A percentile compares a stretch with the other conserved stretches of the same genome.
phyloP scores from a whole-genome alignment of 2,888 invertebrate genomes.

The Candidula unifasciata region DNA sequence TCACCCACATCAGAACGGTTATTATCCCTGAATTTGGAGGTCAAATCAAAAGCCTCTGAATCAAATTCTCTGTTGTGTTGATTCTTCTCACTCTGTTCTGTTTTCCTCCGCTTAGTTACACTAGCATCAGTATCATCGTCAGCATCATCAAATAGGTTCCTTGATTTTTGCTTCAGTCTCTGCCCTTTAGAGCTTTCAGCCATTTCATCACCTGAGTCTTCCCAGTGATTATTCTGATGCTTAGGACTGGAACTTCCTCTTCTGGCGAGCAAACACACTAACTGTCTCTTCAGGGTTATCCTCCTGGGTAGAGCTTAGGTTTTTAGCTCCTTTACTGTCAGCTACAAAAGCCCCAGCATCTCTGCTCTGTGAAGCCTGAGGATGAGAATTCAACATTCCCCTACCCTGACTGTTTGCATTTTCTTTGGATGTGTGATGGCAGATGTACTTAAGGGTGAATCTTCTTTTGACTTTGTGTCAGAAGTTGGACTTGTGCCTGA shows the following conservation, averaged over 20 bases:
- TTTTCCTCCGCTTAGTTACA: slow-evolving; percentile 1
- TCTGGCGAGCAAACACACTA: slow-evolving; percentile 39
- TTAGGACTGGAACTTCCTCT: background rate
- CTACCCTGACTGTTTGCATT: background rate
- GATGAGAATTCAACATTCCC: background rate
- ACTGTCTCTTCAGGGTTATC: slow-evolving; percentile 7
- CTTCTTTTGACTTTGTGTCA: no score
- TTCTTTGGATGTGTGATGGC: no score
- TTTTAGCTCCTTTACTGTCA: background rate
- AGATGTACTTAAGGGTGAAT: no score
- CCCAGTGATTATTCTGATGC: background rate
- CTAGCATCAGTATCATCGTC: slow-evolving; percentile 40
- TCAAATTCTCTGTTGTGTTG: background rate
- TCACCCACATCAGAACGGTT: background rate
- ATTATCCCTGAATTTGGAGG: background rate
- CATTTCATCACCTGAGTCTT: slow-evolving; percentile 37
- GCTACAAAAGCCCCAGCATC: background rate
- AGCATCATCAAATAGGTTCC: slow-evolving; percentile 23
- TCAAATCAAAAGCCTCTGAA: background rate
- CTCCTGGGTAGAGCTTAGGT: background rate
- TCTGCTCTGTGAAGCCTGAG: background rate
- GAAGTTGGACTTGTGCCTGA: no score
- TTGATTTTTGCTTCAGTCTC: slow-evolving; percentile 24
- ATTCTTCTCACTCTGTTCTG: background rate
- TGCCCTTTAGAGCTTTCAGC: background rate